These are phyloP conservation scores for Salminus brasiliensis DNA, from an alignment of 2,113 vertebrate species.

Conservation along the genomic window DNA sequence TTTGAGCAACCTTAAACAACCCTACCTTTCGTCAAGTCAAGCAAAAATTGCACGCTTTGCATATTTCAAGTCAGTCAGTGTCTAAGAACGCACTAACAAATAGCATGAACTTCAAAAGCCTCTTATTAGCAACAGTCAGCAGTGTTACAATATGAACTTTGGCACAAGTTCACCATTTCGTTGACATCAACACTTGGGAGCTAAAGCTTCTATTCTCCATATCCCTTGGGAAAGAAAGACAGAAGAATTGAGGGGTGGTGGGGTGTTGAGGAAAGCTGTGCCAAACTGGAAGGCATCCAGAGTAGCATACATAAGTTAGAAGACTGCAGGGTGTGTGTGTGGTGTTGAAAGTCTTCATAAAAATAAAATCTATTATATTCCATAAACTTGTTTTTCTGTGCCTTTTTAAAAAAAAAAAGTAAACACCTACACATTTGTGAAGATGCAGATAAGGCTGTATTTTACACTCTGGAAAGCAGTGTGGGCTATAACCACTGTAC, in stretches of 20 bases:
- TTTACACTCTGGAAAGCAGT: too few relatives aligned
- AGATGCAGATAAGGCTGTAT: too few relatives aligned
- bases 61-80: not conserved
- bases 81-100: not conserved
- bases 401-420: too few relatives aligned
- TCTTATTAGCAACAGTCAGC: constrained; percentile 1
- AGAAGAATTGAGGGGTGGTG: constrained; percentile 36
- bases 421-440: too few relatives aligned
- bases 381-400: not conserved
- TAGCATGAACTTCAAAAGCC: not conserved
- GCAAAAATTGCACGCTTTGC: too few relatives aligned
- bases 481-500: too few relatives aligned
- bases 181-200: not conserved
- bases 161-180: constrained; percentile 13
- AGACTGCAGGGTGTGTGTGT: not conserved
- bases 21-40: not conserved
- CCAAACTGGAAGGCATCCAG: constrained; percentile 8
- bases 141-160: not conserved
- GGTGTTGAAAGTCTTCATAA: too few relatives aligned
- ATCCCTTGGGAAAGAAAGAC: constrained; percentile 18
- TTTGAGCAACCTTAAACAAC: too few relatives aligned
- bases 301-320: not conserved
- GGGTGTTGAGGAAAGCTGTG: not conserved
- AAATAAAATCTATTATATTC: too few relatives aligned
- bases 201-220: not conserved